Percentiles rank a stretch among this genome's conserved stretches.
phyloP scores from a whole-genome alignment of 2,888 invertebrate species.

The Netelia melanura region DNA sequence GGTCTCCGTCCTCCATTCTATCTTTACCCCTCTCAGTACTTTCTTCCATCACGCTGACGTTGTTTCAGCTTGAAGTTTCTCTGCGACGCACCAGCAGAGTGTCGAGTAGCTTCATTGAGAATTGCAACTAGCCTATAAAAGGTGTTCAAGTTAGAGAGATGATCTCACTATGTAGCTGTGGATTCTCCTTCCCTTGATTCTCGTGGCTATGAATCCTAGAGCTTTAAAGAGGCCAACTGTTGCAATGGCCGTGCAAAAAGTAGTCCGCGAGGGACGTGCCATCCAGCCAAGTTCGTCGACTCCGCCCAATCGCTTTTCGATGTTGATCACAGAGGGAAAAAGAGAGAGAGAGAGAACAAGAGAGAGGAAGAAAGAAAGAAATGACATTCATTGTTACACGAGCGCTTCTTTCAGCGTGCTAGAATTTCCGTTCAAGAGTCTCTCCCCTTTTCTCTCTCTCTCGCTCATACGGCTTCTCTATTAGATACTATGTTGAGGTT shows the following conservation, averaged over 20 bases:
- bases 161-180: constrained; percentile 22
- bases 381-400: neutral
- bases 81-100: constrained; percentile 43
- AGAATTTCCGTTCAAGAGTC: constrained; percentile 4
- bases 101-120: constrained; percentile 33
- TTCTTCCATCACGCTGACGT: constrained; percentile 23
- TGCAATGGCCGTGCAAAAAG: constrained; percentile 79
- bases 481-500: constrained; percentile 23
- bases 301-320: constrained; percentile 68
- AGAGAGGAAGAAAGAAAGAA: neutral
- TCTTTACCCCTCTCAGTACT: constrained; percentile 2
- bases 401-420: neutral
- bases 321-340: constrained; percentile 45
- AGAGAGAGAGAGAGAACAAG: neutral
- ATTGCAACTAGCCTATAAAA: constrained; percentile 77
- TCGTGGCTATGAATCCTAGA: constrained; percentile 58
- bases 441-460: neutral
- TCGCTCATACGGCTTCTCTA: constrained; percentile 22
- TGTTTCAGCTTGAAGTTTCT: constrained; percentile 21
- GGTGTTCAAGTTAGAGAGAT: constrained; percentile 74
- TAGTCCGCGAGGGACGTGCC: constrained; percentile 71
- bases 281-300: constrained; percentile 61
- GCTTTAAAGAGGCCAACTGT: constrained; percentile 82
- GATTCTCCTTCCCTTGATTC: constrained; percentile 20
- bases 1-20: constrained; percentile 38